phyloP scores from a whole-genome alignment of 2,888 invertebrate species.

The Plebejus argus region DNA sequence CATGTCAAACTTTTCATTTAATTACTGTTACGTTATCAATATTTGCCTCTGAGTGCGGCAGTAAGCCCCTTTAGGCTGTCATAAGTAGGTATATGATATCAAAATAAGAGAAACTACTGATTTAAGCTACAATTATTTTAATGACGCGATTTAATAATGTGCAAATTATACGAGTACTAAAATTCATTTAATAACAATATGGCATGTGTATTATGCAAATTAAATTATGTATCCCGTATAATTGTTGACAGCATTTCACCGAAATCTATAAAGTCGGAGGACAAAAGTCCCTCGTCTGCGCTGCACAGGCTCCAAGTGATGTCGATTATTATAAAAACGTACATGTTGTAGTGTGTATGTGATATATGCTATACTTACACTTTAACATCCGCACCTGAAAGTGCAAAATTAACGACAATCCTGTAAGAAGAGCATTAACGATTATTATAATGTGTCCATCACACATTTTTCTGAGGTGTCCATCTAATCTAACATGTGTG shows the following conservation, averaged over 20 bases:
- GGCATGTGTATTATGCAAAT: not conserved
- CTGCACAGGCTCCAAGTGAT: not conserved
- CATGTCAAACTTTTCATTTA: too few relatives aligned
- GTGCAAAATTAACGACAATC: slow-evolving; percentile 3
- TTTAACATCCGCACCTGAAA: not conserved
- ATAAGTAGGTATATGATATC: too few relatives aligned
- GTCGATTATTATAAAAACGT: slow-evolving; percentile 15
- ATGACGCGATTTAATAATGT: too few relatives aligned
- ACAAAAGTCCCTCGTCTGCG: not conserved
- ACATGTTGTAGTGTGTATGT: not conserved
- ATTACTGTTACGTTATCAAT: too few relatives aligned
- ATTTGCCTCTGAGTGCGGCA: too few relatives aligned
- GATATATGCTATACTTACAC: not conserved
- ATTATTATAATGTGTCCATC: not conserved
- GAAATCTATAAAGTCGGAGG: not conserved
- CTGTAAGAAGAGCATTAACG: not conserved
- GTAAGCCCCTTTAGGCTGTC: too few relatives aligned
- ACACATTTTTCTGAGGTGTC: not conserved
- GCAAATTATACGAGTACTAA: too few relatives aligned
- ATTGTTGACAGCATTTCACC: not conserved
- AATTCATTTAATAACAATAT: not conserved
- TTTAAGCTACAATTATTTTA: too few relatives aligned
- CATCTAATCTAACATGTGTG: too few relatives aligned
- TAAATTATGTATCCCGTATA: not conserved
- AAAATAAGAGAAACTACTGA: too few relatives aligned